A percentile compares a stretch with the other conserved stretches of the same genome.
Evolutionary conservation across 1,140 invertebrate species (phyloP).

Genomic region (Anastrepha ludens): DNA sequence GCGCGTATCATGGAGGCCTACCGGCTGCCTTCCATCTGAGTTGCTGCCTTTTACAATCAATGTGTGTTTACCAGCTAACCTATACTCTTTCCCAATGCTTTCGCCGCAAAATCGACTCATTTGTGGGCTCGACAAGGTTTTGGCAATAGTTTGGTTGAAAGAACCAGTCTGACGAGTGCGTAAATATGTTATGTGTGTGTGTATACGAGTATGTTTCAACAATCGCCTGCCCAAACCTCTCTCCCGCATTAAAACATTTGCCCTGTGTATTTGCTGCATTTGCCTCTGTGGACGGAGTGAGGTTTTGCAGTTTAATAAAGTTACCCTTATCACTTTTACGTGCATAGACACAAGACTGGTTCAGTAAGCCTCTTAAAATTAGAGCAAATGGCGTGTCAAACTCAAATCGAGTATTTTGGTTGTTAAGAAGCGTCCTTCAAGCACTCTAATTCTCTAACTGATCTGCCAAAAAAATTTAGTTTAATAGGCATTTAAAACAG

Average conservation of each 20-base stretch:
- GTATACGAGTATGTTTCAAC: neutral
- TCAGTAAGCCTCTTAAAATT: too few relatives aligned
- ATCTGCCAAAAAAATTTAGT: too few relatives aligned
- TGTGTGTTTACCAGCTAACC: neutral
- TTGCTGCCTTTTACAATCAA: neutral
- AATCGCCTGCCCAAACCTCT: neutral
- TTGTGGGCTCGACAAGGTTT: neutral
- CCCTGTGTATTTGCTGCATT: neutral
- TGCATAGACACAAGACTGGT: too few relatives aligned
- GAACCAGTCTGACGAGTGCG: too few relatives aligned
- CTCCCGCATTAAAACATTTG: neutral
- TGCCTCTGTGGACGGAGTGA: neutral
- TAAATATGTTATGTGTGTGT: neutral
- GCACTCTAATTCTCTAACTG: too few relatives aligned
- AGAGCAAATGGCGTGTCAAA: too few relatives aligned
- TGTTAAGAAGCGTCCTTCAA: too few relatives aligned
- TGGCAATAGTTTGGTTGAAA: too few relatives aligned
- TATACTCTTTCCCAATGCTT: neutral
- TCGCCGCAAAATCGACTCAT: neutral
- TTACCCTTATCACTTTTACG: too few relatives aligned
- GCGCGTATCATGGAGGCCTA: too few relatives aligned
- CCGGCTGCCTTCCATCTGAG: neutral
- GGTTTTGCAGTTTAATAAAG: neutral
- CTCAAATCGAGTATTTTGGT: too few relatives aligned
- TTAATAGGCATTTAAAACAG: too few relatives aligned